Evolutionary conservation across 1,140 invertebrate genomes (phyloP), one percentile per base, ranked within the genome.

Genomic region (Agraylea sexmaculata): DNA sequence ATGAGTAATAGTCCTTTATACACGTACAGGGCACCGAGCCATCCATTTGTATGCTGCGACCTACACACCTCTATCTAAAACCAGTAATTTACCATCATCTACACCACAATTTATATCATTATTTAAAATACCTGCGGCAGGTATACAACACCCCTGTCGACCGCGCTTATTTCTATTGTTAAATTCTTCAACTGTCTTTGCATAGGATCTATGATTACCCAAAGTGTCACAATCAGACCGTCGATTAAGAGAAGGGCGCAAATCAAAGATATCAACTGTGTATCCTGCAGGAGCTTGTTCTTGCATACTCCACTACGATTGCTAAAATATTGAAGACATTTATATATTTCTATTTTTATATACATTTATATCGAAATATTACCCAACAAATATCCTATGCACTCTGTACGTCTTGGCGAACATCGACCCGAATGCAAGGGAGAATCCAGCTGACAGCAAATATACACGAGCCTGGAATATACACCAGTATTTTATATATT

Each of bases 121-220:
- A n/a, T n/a, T n/a, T n/a, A n/a, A n/a, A n/a, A n/a, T n/a, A 87
- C 83, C 75, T 92, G 87, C 1, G 82, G 82, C 54, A 90, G 83
- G 62, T 87, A 89, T 8, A 87, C 77, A 21, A 92, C 77, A 38
- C 83, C 78, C 13, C 80, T 67, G 57, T 89, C 82, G 4, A 71
- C 71, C 1, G 74, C 58, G 52, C 74, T 85, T 40, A 83, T 80
- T 62, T 88, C 83, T 27, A 80, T 61, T 2, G 85, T 85, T 33
- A 92, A 69, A 68, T 92, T 88, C 50, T 77, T 77, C 30, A 90
- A 69, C 53, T 86, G 75, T 27, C 83, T 64, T 53, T 87, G 75
- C 78, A 93, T 85, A 1, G 86, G 87, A 58, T 90, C 87, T 30
- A 86, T 60, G 5, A 73, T 72, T 2, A 83, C 75, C 86, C 87